A percentile compares a stretch with the other conserved stretches of the same genome.
Conservation (phyloP, 2,113 vertebrate genomes). For the Turdus rufiventris region DNA sequence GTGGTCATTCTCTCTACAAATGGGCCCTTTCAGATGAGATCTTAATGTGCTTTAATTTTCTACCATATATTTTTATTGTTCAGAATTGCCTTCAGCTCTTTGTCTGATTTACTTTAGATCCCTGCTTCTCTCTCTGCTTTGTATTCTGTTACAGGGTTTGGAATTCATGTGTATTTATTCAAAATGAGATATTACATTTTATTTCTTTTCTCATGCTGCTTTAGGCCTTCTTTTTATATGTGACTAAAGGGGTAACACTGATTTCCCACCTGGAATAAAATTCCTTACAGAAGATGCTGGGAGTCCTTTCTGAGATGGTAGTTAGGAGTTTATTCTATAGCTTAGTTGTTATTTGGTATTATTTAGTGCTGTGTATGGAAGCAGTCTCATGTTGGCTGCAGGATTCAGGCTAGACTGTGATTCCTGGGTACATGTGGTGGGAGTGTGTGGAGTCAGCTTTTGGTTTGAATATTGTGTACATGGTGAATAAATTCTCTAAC, state of each 20-base stretch:
- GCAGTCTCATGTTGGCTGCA: neutral
- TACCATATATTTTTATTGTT: slow-evolving; percentile 9
- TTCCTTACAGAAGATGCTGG: neutral
- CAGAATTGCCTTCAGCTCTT: neutral
- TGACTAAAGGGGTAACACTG: neutral
- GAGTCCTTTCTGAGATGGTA: neutral
- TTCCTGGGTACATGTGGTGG: neutral
- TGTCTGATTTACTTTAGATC: neutral
- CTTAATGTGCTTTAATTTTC: neutral
- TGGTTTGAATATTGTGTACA: neutral
- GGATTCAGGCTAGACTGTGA: neutral
- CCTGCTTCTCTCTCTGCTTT: neutral
- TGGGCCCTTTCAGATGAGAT: neutral
- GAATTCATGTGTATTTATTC: slow-evolving; percentile 6
- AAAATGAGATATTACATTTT: neutral
- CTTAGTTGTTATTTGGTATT: neutral
- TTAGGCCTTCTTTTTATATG: neutral
- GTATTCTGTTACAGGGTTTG: neutral
- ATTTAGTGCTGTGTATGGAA: neutral
- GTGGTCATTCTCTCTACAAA: neutral
- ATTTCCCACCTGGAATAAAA: neutral
- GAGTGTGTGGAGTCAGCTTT: neutral
- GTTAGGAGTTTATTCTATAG: neutral
- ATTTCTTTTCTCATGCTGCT: neutral
- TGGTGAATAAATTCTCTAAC: slow-evolving; percentile 9